Evolutionary conservation across 2,797 vertebrate species (phyloP).

Genomic region (Saxicola maurus): DNA sequence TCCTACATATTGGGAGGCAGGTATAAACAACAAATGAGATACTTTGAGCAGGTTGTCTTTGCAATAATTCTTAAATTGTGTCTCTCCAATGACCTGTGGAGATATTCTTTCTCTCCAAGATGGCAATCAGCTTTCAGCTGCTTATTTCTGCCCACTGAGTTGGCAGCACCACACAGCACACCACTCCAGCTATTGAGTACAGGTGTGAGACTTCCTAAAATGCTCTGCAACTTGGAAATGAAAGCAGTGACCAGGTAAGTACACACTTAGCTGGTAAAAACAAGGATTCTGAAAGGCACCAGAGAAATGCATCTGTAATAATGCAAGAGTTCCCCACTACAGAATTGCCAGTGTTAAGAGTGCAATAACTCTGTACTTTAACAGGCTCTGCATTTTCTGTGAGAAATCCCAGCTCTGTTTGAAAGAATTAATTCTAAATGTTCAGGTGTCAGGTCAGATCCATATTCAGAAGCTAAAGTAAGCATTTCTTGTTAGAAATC

Average conservation of each 20-base stretch:
- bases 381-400: neutral
- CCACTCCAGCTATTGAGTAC: neutral
- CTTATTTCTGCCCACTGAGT: neutral
- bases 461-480: neutral
- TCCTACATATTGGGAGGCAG: neutral
- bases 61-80: neutral
- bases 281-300: neutral
- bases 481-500: neutral
- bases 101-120: neutral
- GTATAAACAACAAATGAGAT: neutral
- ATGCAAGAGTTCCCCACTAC: neutral
- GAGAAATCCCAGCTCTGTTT: neutral
- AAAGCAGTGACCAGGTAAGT: neutral
- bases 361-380: neutral
- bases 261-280: neutral
- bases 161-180: neutral
- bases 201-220: neutral
- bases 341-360: neutral
- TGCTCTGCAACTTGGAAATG: neutral
- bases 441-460: neutral
- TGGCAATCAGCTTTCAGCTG: neutral
- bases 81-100: neutral
- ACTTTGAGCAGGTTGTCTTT: neutral
- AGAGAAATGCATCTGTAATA: neutral
- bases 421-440: neutral